phyloP scores from a whole-genome alignment of 53 echinoderm and acorn worm species.

The Crossaster papposus region DNA sequence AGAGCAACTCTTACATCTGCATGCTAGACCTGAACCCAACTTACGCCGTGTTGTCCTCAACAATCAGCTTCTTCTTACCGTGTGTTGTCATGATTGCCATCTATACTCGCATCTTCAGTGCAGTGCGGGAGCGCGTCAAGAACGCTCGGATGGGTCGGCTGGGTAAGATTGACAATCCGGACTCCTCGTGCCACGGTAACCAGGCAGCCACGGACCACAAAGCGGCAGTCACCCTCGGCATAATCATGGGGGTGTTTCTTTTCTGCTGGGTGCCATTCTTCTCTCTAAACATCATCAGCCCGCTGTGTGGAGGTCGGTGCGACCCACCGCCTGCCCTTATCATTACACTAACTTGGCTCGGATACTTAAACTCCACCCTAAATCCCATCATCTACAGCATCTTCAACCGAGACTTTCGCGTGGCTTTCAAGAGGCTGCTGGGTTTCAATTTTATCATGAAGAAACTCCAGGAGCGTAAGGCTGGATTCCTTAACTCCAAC shows the following conservation, averaged over 20 bases:
- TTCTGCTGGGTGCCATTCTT: slow-evolving; percentile 98
- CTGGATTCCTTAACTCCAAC: slow-evolving; percentile 51
- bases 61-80: slow-evolving; percentile 94
- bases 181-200: slow-evolving; percentile 89
- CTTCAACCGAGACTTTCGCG: slow-evolving; percentile 94
- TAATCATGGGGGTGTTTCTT: slow-evolving; percentile 97
- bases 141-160: slow-evolving; percentile 90
- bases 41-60: slow-evolving; percentile 90
- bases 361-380: slow-evolving; percentile 90
- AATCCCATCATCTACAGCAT: slow-evolving; percentile 98
- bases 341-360: slow-evolving; percentile 88
- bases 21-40: slow-evolving; percentile 88
- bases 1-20: slow-evolving; percentile 66
- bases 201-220: slow-evolving; percentile 93
- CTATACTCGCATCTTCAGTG: slow-evolving; percentile 91
- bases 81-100: slow-evolving; percentile 96
- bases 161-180: slow-evolving; percentile 79
- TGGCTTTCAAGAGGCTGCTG: slow-evolving; percentile 89
- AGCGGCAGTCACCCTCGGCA: slow-evolving; percentile 93
- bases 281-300: slow-evolving; percentile 88
- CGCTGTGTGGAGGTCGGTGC: slow-evolving; percentile 75
- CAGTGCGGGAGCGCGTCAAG: slow-evolving; percentile 86
- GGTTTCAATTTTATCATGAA: slow-evolving; percentile 43
- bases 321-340: slow-evolving; percentile 72
- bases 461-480: slow-evolving; percentile 21